Base-by-base conservation (phyloP, 2,888 invertebrate genomes). In the Eledona agricola region DNA sequence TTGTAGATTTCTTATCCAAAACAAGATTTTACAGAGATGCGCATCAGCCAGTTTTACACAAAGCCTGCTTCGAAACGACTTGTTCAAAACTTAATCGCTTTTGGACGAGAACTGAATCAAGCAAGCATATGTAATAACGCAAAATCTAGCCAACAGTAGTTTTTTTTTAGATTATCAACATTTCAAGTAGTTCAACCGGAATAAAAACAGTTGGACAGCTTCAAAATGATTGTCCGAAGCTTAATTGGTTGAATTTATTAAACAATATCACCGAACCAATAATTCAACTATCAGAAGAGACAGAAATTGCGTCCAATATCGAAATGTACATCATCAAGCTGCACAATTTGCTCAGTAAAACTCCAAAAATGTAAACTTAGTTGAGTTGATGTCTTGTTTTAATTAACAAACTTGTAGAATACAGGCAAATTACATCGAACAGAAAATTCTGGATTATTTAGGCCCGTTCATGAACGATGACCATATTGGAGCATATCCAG, bases 351-450 rank as follows among this genome's bases (percentile, higher is more conserved):
- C 23, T 63, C 12, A 47, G 45, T 26, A 28, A 26, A 35, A 59
- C 56, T 4, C 10, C 40, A 11, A 57, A 46, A 4, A 51, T 59
- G 63, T 62, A 46, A 28, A 29, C 17, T 25, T 26, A 16, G n/a
- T n/a, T n/a, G n/a, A n/a, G n/a, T n/a, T 16, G 16, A 28, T 28
- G 10, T 17, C n/a, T 10, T 13, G 9, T 9, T 9, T 5, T 25
- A 25, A 25, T 11, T 11, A 11, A 5, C 4, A 1, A 25, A 28
- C 5, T 51, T 46, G 9, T 20, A 63, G 63, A 13, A 31, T 53
- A 3, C 55, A 57, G 23, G 38, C 53, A 2, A 57, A 62, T 23
- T 63, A 63, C 20, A 62, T 63, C 12, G 43, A 58, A 12, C 62
- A 62, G 62, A 63, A 62, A 51, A 40, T 62, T 11, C 52, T 57